phyloP scores from a whole-genome alignment of 2,113 vertebrate species.

The Leptodactylus fuscus region DNA sequence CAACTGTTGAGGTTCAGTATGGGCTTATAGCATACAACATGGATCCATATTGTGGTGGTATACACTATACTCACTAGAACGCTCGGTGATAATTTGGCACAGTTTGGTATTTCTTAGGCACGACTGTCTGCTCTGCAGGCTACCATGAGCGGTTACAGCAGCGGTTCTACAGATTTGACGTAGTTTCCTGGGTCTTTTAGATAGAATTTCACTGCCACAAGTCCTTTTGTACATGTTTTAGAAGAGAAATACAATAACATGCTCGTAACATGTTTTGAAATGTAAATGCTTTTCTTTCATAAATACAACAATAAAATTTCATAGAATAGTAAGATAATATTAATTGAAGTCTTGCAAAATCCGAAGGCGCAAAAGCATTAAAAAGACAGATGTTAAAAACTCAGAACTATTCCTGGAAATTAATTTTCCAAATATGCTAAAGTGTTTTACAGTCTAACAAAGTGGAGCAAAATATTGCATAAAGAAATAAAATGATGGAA shows the following conservation, averaged over 20 bases:
- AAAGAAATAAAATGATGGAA: not conserved
- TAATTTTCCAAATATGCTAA: not conserved
- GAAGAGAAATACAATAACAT: not conserved
- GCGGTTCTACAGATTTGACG: not conserved
- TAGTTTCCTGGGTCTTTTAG: not conserved
- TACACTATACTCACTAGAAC: too few species aligned
- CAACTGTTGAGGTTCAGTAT: too few species aligned
- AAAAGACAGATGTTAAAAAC: not conserved
- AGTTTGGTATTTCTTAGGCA: not conserved
- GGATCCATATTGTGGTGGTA: too few species aligned
- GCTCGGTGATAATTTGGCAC: not conserved
- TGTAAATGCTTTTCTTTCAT: not conserved
- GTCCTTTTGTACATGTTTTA: not conserved
- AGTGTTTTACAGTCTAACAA: not conserved
- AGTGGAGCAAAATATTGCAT: not conserved
- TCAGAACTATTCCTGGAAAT: not conserved
- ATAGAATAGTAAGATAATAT: not conserved
- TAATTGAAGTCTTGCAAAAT: not conserved
- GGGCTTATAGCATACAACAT: too few species aligned
- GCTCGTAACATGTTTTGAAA: not conserved
- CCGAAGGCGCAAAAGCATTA: not conserved
- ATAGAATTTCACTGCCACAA: not conserved
- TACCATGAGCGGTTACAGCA: not conserved
- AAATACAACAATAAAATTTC: not conserved
- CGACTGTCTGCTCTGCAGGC: not conserved